Percentiles rank a stretch among this genome's conserved stretches.
These are phyloP conservation scores for Caracal caracal DNA, from an alignment of 2,113 vertebrate genomes.

Conservation along the genomic window DNA sequence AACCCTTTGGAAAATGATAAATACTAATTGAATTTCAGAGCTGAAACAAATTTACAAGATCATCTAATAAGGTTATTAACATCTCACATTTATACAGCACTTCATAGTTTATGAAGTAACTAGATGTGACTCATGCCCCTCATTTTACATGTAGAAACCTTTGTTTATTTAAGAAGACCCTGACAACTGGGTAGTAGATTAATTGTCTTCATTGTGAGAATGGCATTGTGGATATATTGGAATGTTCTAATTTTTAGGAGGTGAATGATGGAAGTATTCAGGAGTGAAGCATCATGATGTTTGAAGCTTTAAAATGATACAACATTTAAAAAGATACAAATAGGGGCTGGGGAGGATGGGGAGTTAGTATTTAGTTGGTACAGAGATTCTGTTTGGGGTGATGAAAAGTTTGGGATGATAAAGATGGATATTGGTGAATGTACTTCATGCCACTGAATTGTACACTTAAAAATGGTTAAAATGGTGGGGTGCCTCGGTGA, in stretches of 20 bases:
- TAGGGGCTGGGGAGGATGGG: background rate
- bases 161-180: constrained; percentile 63
- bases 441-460: background rate
- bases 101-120: constrained; percentile 59
- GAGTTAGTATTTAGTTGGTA: constrained; percentile 1
- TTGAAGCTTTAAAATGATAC: constrained; percentile 52
- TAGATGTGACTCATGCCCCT: constrained; percentile 59
- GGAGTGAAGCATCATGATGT: background rate
- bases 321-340: background rate
- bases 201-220: constrained; percentile 54
- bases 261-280: constrained; percentile 43
- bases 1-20: constrained; percentile 64
- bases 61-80: constrained; percentile 66
- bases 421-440: background rate
- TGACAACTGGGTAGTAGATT: constrained; percentile 33
- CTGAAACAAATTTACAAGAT: constrained; percentile 56
- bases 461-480: background rate
- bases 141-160: constrained; percentile 55
- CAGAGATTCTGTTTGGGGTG: background rate
- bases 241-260: constrained; percentile 50
- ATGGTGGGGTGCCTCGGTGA: background rate
- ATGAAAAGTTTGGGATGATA: background rate
- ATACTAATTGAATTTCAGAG: constrained; percentile 60
- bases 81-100: constrained; percentile 50
- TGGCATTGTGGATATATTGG: background rate